phyloP scores from a whole-genome alignment of 2,113 vertebrate genomes.

The Sander lucioperca region DNA sequence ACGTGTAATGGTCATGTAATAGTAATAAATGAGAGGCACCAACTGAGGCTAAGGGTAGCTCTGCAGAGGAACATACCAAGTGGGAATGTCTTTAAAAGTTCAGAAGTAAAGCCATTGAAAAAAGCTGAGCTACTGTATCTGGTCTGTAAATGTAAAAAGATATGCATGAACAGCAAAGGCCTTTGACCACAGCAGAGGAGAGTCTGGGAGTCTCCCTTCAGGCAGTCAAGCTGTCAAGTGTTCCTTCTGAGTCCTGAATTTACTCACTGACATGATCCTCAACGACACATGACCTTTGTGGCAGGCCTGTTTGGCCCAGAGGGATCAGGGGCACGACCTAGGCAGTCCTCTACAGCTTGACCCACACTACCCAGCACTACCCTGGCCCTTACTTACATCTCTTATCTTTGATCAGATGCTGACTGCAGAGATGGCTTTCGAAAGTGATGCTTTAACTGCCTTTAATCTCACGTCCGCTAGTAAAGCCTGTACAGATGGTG shows the following conservation, averaged over 20 bases:
- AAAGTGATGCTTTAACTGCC: constrained; percentile 67
- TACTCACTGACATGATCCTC: constrained; percentile 58
- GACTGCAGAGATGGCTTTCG: constrained; percentile 45
- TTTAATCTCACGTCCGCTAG: constrained; percentile 72
- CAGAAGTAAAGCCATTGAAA: constrained; percentile 3
- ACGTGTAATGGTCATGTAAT: background rate
- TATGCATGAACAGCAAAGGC: constrained; percentile 21
- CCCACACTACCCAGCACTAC: constrained; percentile 13
- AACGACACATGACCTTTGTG: constrained; percentile 48
- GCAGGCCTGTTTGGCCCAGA: constrained; percentile 15
- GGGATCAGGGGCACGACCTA: constrained; percentile 37
- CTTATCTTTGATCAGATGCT: constrained; percentile 42
- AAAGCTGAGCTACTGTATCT: constrained; percentile 9
- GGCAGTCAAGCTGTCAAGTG: constrained; percentile 74
- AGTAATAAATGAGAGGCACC: constrained; percentile 3
- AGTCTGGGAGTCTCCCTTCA: constrained; percentile 53
- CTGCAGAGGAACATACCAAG: constrained; percentile 1
- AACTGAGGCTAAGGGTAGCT: background rate
- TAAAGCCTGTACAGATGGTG: constrained; percentile 79
- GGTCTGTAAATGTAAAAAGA: constrained; percentile 19
- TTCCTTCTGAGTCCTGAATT: constrained; percentile 29
- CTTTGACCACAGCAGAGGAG: constrained; percentile 31
- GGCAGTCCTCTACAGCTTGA: constrained; percentile 29
- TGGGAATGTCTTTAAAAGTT: constrained; percentile 15
- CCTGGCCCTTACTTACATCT: constrained; percentile 5